phyloP scores from a whole-genome alignment of 2,888 invertebrate species.

The Macaria liturata region DNA sequence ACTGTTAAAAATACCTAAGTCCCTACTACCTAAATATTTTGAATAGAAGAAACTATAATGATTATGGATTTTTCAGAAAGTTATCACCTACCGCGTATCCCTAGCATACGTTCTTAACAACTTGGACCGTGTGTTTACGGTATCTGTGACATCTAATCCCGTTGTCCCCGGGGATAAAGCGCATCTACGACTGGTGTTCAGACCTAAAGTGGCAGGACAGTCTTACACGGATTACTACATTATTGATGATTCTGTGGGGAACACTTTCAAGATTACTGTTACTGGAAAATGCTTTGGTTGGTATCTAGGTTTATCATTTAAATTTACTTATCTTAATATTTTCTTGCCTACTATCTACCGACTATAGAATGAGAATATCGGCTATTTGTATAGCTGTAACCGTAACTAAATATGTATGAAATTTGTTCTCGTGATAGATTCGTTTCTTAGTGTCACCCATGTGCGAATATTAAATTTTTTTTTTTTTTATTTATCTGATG shows the following conservation, averaged over 20 bases:
- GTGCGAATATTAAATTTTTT: too few relatives aligned
- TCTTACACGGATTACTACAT: conserved; percentile 72
- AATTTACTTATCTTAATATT: too few relatives aligned
- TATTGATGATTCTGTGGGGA: conserved; percentile 62
- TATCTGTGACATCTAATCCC: conserved; percentile 53
- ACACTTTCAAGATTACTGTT: conserved; percentile 61
- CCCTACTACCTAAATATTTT: too few relatives aligned
- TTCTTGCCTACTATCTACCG: too few relatives aligned
- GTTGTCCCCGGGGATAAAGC: conserved; percentile 55
- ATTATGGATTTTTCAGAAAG: conserved; percentile 42
- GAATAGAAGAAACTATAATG: too few relatives aligned
- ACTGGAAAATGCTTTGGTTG: conserved; percentile 70
- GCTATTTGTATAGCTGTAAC: too few relatives aligned
- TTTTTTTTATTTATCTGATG: too few relatives aligned
- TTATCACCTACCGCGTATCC: conserved; percentile 60
- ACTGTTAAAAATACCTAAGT: too few relatives aligned
- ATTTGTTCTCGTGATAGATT: too few relatives aligned
- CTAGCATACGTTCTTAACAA: conserved; percentile 62
- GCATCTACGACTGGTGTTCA: conserved; percentile 57
- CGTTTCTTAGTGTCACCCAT: too few relatives aligned
- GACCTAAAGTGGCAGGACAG: conserved; percentile 61
- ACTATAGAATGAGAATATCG: too few relatives aligned
- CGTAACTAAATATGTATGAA: too few relatives aligned
- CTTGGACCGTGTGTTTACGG: conserved; percentile 67
- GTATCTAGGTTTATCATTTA: conserved; percentile 12